Evolutionary conservation across 2,113 vertebrate genomes (phyloP).

Genomic region (Vanacampus margaritifer): DNA sequence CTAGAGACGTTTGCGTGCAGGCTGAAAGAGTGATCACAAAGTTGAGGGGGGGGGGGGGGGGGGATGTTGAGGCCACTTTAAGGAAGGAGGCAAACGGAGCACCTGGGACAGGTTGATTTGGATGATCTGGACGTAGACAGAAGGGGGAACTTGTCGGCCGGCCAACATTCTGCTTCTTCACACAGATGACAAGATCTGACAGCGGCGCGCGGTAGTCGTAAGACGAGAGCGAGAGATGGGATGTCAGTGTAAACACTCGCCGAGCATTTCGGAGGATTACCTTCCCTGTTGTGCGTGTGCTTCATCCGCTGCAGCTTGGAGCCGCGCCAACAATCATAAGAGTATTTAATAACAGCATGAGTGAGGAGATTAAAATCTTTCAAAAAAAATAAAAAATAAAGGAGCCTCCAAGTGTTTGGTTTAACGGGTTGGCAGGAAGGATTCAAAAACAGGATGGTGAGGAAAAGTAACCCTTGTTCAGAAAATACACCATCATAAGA

Average conservation of each 20-base stretch:
- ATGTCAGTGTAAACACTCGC: slow-evolving; percentile 21
- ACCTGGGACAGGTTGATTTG: slow-evolving; percentile 58
- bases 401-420: slow-evolving; percentile 18
- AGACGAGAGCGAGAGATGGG: slow-evolving; percentile 15
- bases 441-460: slow-evolving; percentile 12
- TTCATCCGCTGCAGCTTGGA: slow-evolving; percentile 34
- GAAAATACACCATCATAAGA: no score
- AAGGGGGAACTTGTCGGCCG: slow-evolving; percentile 24
- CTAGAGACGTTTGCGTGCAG: slow-evolving; percentile 39
- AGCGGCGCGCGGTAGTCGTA: slow-evolving; percentile 14
- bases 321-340: slow-evolving; percentile 20
- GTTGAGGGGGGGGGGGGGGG: background rate
- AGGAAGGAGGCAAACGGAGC: slow-evolving; percentile 52
- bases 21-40: slow-evolving; percentile 43
- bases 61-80: slow-evolving; percentile 57
- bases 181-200: slow-evolving; percentile 32
- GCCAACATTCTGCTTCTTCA: slow-evolving; percentile 42
- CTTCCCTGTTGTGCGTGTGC: slow-evolving; percentile 21
- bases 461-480: background rate
- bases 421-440: slow-evolving; percentile 40
- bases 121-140: slow-evolving; percentile 29
- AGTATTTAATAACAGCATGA: slow-evolving; percentile 16
- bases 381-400: slow-evolving; percentile 9
- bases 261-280: slow-evolving; percentile 16
- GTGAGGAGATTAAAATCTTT: slow-evolving; percentile 22